These are phyloP conservation scores for Nebria brevicollis DNA, from an alignment of 2,888 invertebrate species.

Conservation along the genomic window DNA sequence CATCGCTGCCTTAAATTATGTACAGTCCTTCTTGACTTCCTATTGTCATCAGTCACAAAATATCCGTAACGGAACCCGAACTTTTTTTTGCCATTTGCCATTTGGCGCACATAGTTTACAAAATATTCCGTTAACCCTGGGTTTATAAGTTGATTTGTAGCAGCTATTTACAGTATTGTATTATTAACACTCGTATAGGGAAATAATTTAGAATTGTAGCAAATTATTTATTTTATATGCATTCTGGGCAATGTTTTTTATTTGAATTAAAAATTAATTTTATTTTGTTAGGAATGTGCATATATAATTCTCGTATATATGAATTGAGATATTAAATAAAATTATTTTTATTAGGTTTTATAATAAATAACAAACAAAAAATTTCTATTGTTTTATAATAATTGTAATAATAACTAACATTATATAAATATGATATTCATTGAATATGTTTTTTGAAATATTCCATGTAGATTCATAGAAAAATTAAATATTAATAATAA, in stretches of 20 bases:
- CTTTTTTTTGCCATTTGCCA: not conserved
- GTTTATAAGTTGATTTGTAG: not conserved
- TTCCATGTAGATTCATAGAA: no score
- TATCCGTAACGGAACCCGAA: not conserved
- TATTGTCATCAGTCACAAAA: conserved; percentile 1
- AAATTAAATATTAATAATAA: no score
- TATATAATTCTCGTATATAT: no score
- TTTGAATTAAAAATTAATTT: no score
- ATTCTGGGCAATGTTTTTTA: no score
- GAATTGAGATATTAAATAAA: no score
- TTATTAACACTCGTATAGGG: not conserved
- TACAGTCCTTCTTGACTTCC: not conserved
- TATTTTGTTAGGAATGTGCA: no score
- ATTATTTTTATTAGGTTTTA: no score
- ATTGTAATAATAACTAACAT: not conserved
- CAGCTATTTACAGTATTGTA: not conserved
- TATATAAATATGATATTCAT: not conserved
- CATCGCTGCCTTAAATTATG: not conserved
- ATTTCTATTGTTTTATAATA: not conserved
- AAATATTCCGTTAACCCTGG: not conserved
- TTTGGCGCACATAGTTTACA: not conserved
- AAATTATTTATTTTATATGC: no score
- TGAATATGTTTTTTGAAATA: no score
- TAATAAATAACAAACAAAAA: no score
- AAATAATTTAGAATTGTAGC: no score